Evolutionary conservation across 2,113 vertebrate species (phyloP), one percentile per base, ranked within the genome.

Genomic region (Puma concolor): DNA sequence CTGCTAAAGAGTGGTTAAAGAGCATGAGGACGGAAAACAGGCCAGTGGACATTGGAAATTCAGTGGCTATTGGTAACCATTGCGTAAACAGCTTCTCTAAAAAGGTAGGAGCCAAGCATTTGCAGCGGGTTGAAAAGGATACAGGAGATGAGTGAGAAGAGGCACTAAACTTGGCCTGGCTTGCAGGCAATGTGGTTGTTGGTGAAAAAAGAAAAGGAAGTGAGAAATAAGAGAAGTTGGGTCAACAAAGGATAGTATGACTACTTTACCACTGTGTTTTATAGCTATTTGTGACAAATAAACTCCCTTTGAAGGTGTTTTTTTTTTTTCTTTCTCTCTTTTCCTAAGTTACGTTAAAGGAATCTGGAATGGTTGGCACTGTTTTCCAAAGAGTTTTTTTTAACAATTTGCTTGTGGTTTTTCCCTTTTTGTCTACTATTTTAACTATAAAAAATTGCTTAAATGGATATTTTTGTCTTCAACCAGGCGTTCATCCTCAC

Each of bases 401-500:
- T n/a, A 96, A 52, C 10, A 84, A 74, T 38, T 72, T 91, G 25
- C 15, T 72, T 48, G 14, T 41, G 57, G 44, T 5, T 69, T 92
- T 92, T 95, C 38, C 92, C 50, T 96, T 88, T 96, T 60, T 36
- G 50, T 88, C 36, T 66, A 14, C 27, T 87, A 27, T 94, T 71
- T 92, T 84, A 71, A 91, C 41, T 67, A 50, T 85, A 15, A 79
- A 92, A 87, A 50, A 21, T 80, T 67, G 64, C 29, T 63, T 74
- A 31, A 66, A 71, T 72, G n/a, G 44, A 19, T 88, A 44, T 74
- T 77, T 91, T 81, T 54, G 17, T 64, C 38, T 84, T 64, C 16
- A 94, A 44, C 33, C 12, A 87, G 29, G 1, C 29, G 60, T 93
- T 25, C 33, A 36, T 60, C 84, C 27, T 83, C 71, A 21, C 50